Evolutionary conservation across 2,888 invertebrate genomes (phyloP).

Genomic region (Unio pictorum): DNA sequence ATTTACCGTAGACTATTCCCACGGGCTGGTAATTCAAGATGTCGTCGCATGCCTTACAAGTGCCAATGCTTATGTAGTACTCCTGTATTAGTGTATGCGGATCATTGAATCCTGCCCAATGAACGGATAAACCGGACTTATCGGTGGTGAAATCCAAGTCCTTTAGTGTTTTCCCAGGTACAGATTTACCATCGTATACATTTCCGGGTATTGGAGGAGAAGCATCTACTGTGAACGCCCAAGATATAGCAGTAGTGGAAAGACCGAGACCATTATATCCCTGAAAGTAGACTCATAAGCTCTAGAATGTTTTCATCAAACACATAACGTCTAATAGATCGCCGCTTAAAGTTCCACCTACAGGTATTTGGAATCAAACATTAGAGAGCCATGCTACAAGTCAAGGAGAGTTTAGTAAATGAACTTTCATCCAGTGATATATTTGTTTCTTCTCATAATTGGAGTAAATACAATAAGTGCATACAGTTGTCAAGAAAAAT

Average conservation of each 20-base stretch:
- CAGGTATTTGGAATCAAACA: too few relatives aligned
- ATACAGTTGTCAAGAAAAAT: too few relatives aligned
- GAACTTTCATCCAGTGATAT: too few relatives aligned
- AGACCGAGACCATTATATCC: constrained; percentile 38
- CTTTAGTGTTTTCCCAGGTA: background rate
- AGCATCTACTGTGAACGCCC: constrained; percentile 37
- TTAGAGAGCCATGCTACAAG: too few relatives aligned
- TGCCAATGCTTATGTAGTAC: constrained; percentile 14
- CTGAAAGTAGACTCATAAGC: constrained; percentile 5
- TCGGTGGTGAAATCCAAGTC: constrained; percentile 36
- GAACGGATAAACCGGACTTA: constrained; percentile 20
- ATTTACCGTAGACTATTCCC: constrained; percentile 27
- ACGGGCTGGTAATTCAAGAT: constrained; percentile 28
- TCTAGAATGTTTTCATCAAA: too few relatives aligned
- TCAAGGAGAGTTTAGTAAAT: too few relatives aligned
- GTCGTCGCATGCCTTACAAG: constrained; percentile 24
- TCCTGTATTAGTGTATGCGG: constrained; percentile 37
- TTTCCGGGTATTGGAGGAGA: constrained; percentile 35
- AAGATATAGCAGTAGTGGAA: constrained; percentile 32
- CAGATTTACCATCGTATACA: constrained; percentile 33
- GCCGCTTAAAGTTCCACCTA: too few relatives aligned
- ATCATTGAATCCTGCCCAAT: constrained; percentile 43
- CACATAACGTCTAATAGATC: too few relatives aligned
- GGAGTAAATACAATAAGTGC: too few relatives aligned
- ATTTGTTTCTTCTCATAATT: too few relatives aligned